These are phyloP conservation scores for Sweltsa coloradensis DNA, from an alignment of 1,140 invertebrate genomes.

Conservation along the genomic window DNA sequence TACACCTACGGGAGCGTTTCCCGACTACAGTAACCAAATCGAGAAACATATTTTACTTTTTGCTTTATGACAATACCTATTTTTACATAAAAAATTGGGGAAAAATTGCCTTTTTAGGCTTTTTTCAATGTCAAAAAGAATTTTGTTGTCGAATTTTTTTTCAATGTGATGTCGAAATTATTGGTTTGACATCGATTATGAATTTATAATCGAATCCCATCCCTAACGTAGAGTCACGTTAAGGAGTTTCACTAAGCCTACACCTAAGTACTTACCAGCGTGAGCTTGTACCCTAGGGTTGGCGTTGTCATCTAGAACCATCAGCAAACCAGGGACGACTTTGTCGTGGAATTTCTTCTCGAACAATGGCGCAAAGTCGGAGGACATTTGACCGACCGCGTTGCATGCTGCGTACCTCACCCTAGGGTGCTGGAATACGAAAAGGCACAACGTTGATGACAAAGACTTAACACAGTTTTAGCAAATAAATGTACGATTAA, in stretches of 20 bases:
- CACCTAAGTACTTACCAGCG: slow-evolving; percentile 41
- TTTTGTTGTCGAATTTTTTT: no score
- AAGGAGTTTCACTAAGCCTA: background rate
- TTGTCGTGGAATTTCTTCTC: slow-evolving; percentile 96
- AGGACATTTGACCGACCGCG: slow-evolving; percentile 98
- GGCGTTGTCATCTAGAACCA: slow-evolving; percentile 80
- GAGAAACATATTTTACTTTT: no score
- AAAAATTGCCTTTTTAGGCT: background rate
- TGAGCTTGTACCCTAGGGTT: slow-evolving; percentile 92
- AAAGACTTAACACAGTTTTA: no score
- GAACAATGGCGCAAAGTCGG: slow-evolving; percentile 93
- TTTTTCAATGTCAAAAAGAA: background rate
- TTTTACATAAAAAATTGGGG: no score
- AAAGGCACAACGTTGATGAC: background rate
- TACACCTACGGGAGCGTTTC: no score
- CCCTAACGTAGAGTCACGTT: no score
- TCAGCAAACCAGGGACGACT: slow-evolving; percentile 81
- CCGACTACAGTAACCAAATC: no score
- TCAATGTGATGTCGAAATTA: no score
- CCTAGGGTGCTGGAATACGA: slow-evolving; percentile 58
- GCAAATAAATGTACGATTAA: no score
- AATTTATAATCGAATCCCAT: no score
- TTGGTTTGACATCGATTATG: no score
- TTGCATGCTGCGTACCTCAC: slow-evolving; percentile 97
- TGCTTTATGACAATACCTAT: no score